A percentile compares a stretch with the other conserved stretches of the same genome.
Conservation (phyloP, 2,113 vertebrate species). For the Puntigrus tetrazona region DNA sequence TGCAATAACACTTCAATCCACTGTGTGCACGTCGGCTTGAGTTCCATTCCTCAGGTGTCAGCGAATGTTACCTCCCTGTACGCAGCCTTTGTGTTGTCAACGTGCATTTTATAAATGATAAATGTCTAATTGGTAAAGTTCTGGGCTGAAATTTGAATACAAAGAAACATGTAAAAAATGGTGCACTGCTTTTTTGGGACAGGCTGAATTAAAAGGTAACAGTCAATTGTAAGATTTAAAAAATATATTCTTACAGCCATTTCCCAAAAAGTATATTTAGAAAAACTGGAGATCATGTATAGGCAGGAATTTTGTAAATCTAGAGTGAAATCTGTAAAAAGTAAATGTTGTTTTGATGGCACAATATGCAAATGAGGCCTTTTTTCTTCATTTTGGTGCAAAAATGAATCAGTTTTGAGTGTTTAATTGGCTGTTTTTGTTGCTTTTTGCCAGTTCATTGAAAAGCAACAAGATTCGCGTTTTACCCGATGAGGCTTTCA, state of each 20-base stretch:
- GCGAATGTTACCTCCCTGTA: slow-evolving; percentile 76
- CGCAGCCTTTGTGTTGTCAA: slow-evolving; percentile 44
- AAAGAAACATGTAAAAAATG: too few relatives aligned
- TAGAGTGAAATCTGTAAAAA: too few relatives aligned
- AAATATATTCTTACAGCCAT: not conserved
- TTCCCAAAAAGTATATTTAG: not conserved
- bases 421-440: not conserved
- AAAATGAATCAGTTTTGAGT: not conserved
- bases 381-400: not conserved
- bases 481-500: slow-evolving; percentile 76
- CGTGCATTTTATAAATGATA: not conserved
- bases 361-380: not conserved
- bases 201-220: too few relatives aligned
- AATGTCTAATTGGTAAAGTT: not conserved
- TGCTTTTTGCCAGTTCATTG: slow-evolving; percentile 69
- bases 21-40: slow-evolving; percentile 69
- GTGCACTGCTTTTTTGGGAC: too few relatives aligned
- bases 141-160: not conserved
- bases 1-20: slow-evolving; percentile 69
- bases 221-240: not conserved
- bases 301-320: too few relatives aligned
- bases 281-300: not conserved
- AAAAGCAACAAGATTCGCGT: slow-evolving; percentile 73
- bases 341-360: too few relatives aligned
- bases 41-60: slow-evolving; percentile 70